Evolutionary conservation across 2,797 vertebrate genomes (phyloP).

Genomic region (Sebastolobus altivelis): DNA sequence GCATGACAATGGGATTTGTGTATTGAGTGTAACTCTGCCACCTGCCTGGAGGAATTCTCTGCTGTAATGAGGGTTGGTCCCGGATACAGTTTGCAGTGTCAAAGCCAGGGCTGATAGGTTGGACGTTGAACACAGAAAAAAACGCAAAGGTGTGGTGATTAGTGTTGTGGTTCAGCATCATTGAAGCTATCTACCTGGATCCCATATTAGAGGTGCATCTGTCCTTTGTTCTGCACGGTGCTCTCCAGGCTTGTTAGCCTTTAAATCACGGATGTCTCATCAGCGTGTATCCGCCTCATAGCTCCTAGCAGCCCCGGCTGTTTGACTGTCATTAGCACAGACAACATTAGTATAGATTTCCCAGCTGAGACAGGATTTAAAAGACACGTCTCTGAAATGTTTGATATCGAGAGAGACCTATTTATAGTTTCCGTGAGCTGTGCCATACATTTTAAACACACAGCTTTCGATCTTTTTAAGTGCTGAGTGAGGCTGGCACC

Average conservation of each 20-base stretch:
- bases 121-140: background rate
- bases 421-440: slow-evolving; percentile 44
- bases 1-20: background rate
- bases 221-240: background rate
- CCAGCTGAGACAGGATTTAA: slow-evolving; percentile 47
- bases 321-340: slow-evolving; percentile 47
- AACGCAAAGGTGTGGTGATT: background rate
- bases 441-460: slow-evolving; percentile 53
- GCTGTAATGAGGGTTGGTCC: slow-evolving; percentile 4
- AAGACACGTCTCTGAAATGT: slow-evolving; percentile 34
- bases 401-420: slow-evolving; percentile 39
- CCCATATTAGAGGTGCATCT: background rate
- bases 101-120: background rate
- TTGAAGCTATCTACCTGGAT: background rate
- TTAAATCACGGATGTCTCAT: slow-evolving; percentile 40
- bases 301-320: slow-evolving; percentile 17
- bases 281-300: slow-evolving; percentile 2
- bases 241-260: slow-evolving; percentile 27
- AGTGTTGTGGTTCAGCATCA: slow-evolving; percentile 7
- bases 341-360: slow-evolving; percentile 54
- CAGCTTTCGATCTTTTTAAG: slow-evolving; percentile 30
- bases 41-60: slow-evolving; percentile 9
- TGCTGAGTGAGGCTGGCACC: slow-evolving; percentile 26
- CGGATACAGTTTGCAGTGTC: background rate
- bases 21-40: background rate